A percentile compares a stretch with the other conserved stretches of the same genome.
Conservation (phyloP, 2,113 vertebrate genomes). For the Caloenas nicobarica region DNA sequence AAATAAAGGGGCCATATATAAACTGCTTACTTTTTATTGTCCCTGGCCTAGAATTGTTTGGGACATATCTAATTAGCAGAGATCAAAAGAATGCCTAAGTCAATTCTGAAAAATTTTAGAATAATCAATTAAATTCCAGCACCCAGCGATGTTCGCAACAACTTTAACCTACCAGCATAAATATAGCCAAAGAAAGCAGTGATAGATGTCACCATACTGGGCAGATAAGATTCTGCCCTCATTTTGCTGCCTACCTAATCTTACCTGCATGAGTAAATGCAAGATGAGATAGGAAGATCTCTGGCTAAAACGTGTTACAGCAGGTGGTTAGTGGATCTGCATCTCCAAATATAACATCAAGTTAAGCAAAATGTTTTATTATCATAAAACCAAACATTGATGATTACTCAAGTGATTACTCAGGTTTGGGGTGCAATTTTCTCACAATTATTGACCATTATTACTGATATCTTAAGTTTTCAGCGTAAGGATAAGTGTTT, state of each 20-base stretch:
- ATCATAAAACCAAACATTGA: not conserved
- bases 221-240: not conserved
- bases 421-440: not conserved
- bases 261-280: not conserved
- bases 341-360: not conserved
- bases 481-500: accelerated
- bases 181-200: not conserved
- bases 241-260: not conserved
- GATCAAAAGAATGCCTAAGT: not conserved
- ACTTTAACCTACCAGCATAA: not conserved
- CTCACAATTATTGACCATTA: not conserved
- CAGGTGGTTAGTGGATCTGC: not conserved
- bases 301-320: not conserved
- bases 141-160: not conserved
- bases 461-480: not conserved
- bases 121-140: not conserved
- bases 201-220: not conserved
- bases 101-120: not conserved
- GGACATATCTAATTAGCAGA: not conserved
- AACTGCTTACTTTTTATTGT: not conserved
- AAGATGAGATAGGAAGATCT: not conserved
- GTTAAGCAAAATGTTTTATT: not conserved
- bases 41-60: not conserved
- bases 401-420: not conserved
- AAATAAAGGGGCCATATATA: not conserved